Evolutionary conservation across 2,113 vertebrate species (phyloP), one percentile per base, ranked within the genome.

Genomic region (Glaucomys volans): DNA sequence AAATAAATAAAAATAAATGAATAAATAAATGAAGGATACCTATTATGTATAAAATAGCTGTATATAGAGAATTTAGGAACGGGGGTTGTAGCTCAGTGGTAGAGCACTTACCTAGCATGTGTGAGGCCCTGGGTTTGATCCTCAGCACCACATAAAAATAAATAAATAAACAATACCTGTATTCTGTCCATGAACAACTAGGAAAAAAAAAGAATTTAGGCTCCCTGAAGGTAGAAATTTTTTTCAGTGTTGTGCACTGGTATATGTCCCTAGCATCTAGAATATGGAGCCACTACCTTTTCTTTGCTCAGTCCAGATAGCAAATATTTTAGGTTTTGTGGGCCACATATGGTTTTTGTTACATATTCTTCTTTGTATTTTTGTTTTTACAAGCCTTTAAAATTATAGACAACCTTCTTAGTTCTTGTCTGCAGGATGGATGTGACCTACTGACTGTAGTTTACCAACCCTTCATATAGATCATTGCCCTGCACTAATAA

Each of bases 321-420:
- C 5, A 90, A 95, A 91, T 85, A 85, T 30, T 62, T 76, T 67
- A 95, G 74, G 32, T 18, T 64, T 87, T 83, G 2, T 47, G 62
- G 67, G 50, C 8, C 54, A 92, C 18, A 64, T 67, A 81, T 47
- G 62, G 32, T 79, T 18, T 67, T n/a, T 91, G 47, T 47, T 44
- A 10, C 20, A 42, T 79, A 47, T 47, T 86, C 24, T 75, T 89
- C 20, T 74, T 71, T 77, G 20, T 52, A 24, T 64, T 22, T 67
- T 95, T 83, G 16, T 69, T 87, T 95, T 80, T 30, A 92, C 0
- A 22, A n/a, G 9, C 6, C n/a, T 90, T 93, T 42, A 74, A 52
- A 92, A 91, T 64, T 90, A 71, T 52, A 86, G 47, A 89, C 66
- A 81, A 40, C 8, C 74, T 59, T 82, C 30, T 87, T 82, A 96